Conservation (phyloP, 92 coral and sea anemone genomes). For the Plumapathes pennacea region DNA sequence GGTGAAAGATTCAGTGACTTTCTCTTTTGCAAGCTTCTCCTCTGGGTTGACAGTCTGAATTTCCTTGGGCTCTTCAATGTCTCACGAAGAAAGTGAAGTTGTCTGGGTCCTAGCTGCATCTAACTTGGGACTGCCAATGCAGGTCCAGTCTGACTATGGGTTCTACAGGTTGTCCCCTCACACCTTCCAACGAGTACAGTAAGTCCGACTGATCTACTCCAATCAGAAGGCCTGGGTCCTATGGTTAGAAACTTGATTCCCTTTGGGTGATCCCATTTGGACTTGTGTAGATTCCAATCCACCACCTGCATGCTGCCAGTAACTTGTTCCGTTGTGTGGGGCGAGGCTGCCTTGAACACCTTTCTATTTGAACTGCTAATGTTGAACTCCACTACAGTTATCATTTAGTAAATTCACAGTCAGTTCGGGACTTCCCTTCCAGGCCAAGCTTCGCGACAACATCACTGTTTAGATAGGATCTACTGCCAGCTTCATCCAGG, state of each 20-base stretch:
- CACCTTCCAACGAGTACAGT: constrained; percentile 34
- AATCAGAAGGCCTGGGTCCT: constrained; percentile 43
- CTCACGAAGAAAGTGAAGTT: too few species aligned
- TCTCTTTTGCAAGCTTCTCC: constrained; percentile 16
- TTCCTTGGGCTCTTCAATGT: constrained; percentile 26
- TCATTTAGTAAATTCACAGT: constrained; percentile 52
- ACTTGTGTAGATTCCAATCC: constrained; percentile 43
- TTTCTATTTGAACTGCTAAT: constrained; percentile 35
- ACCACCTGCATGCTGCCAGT: constrained; percentile 61
- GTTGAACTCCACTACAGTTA: constrained; percentile 39
- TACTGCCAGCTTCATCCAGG: too few species aligned
- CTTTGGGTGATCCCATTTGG: constrained; percentile 31
- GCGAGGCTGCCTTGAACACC: constrained; percentile 13
- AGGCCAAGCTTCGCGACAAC: too few species aligned
- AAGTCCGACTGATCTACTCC: constrained; percentile 53
- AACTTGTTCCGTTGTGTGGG: constrained; percentile 48
- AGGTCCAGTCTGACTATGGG: constrained; percentile 67
- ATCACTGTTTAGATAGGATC: too few species aligned
- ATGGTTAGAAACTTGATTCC: constrained; percentile 36
- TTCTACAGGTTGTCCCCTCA: constrained; percentile 36
- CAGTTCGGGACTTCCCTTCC: constrained; percentile 24
- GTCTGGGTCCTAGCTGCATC: neutral
- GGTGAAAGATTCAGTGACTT: constrained; percentile 19
- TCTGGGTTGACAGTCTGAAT: constrained; percentile 17
- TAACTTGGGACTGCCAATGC: constrained; percentile 21